A percentile compares a stretch with the other conserved stretches of the same genome.
These are phyloP conservation scores for Epirrhoe tristata DNA, from an alignment of 2,888 invertebrate species.

Conservation along the genomic window DNA sequence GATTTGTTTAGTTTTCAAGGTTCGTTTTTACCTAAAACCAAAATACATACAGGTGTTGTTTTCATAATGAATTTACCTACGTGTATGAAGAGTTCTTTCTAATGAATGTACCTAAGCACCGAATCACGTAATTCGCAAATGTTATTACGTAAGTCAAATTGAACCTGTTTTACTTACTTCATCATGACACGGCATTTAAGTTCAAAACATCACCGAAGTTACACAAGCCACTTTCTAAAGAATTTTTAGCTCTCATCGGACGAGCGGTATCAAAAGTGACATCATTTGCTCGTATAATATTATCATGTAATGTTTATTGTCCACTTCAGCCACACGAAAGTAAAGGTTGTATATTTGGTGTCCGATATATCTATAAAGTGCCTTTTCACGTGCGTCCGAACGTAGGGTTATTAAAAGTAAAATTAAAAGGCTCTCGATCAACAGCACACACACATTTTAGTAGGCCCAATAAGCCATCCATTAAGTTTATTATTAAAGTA, in stretches of 20 bases:
- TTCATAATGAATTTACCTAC: neutral
- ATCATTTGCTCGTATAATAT: slow-evolving; percentile 52
- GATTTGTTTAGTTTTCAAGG: too few species aligned
- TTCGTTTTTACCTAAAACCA: neutral
- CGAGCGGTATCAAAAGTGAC: slow-evolving; percentile 35
- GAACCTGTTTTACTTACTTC: slow-evolving; percentile 37
- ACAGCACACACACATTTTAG: too few species aligned
- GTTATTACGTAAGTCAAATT: slow-evolving; percentile 37
- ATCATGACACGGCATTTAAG: slow-evolving; percentile 40
- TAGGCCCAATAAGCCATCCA: too few species aligned
- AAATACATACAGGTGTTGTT: neutral
- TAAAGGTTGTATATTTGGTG: slow-evolving; percentile 80
- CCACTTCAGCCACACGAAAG: slow-evolving; percentile 63
- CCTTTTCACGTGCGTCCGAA: slow-evolving; percentile 5
- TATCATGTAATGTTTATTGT: slow-evolving; percentile 54
- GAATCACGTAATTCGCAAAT: slow-evolving; percentile 15
- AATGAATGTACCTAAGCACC: neutral
- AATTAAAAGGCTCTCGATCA: too few species aligned
- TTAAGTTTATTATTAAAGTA: too few species aligned
- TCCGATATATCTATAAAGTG: slow-evolving; percentile 56
- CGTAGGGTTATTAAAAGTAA: too few species aligned
- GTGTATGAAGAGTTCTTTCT: neutral
- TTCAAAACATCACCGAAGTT: slow-evolving; percentile 31
- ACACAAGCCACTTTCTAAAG: slow-evolving; percentile 39
- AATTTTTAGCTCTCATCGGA: slow-evolving; percentile 25